These are phyloP conservation scores for Drosophila parabipectinata DNA, from an alignment of 1,140 invertebrate genomes.

Conservation along the genomic window DNA sequence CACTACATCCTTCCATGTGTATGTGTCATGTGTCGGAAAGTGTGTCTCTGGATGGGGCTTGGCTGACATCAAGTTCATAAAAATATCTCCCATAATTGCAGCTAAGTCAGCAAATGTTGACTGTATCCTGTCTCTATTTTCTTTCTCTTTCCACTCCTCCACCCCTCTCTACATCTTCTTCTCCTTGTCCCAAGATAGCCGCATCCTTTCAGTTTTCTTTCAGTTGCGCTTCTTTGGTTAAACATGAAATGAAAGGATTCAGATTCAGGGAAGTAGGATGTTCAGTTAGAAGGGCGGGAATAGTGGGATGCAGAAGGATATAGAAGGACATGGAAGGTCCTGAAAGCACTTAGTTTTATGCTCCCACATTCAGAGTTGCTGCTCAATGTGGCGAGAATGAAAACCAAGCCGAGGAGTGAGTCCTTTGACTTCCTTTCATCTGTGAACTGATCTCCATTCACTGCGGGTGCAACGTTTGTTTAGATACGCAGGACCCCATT, in stretches of 20 bases:
- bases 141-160: background rate
- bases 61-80: slow-evolving; percentile 66
- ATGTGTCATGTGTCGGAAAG: slow-evolving; percentile 13
- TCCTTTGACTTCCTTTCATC: background rate
- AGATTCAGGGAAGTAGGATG: slow-evolving; percentile 46
- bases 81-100: slow-evolving; percentile 67
- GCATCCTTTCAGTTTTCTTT: slow-evolving; percentile 10
- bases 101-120: slow-evolving; percentile 64
- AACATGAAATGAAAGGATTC: slow-evolving; percentile 68
- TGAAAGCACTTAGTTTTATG: slow-evolving; percentile 63
- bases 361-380: slow-evolving; percentile 40
- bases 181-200: slow-evolving; percentile 27
- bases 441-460: background rate
- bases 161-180: background rate
- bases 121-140: slow-evolving; percentile 21
- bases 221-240: slow-evolving; percentile 20
- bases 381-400: slow-evolving; percentile 56
- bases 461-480: background rate
- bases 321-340: background rate
- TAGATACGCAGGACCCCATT: background rate
- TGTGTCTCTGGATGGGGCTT: slow-evolving; percentile 30
- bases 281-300: slow-evolving; percentile 17
- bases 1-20: background rate
- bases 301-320: background rate
- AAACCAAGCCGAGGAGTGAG: slow-evolving; percentile 23